Conservation (phyloP, 2,113 vertebrate genomes). For the Hymenochirus boettgeri region DNA sequence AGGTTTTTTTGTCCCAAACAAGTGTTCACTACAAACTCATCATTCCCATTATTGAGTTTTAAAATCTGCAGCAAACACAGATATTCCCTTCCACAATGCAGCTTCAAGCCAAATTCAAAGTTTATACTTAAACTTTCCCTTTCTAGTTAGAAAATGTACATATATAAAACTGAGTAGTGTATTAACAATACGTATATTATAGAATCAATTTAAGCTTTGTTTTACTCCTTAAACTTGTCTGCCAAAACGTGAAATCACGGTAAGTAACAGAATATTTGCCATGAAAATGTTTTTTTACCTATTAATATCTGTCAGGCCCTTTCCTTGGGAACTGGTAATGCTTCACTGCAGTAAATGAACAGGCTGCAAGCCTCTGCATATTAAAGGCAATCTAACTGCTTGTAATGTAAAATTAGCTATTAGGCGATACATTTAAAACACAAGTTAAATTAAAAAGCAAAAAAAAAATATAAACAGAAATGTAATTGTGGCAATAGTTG, state of each 20-base stretch:
- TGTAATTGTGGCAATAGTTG: background rate
- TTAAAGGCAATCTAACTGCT: background rate
- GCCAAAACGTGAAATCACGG: background rate
- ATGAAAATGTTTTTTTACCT: background rate
- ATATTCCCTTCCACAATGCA: no score
- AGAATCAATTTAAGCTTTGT: no score
- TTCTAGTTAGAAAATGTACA: no score
- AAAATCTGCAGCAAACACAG: no score
- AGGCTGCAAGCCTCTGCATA: background rate
- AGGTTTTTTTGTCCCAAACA: no score
- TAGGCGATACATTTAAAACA: background rate
- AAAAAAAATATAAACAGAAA: constrained; percentile 2
- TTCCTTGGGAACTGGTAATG: background rate
- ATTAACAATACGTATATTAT: no score
- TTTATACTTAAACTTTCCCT: no score
- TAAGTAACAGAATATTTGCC: background rate
- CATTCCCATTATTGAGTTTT: no score
- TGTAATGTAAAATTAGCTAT: constrained; percentile 3
- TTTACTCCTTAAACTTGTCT: background rate
- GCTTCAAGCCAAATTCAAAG: no score
- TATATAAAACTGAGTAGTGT: no score
- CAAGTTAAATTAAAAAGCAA: background rate
- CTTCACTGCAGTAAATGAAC: background rate
- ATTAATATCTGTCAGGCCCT: background rate
- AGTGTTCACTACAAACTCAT: no score